Base-by-base conservation (phyloP, 23 tunicate species). In the Diplosoma virens region DNA sequence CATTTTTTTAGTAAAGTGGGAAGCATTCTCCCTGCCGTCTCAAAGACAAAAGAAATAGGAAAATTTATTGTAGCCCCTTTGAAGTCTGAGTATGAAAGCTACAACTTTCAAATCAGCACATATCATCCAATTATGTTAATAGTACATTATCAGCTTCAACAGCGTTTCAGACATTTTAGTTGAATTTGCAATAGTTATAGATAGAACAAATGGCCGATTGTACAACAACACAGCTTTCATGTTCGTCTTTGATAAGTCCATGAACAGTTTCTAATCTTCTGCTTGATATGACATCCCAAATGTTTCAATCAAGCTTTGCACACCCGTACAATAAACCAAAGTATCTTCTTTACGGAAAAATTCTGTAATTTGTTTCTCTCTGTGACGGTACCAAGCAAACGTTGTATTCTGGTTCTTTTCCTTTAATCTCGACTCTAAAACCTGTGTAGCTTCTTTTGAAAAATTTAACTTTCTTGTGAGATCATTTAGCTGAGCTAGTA, bases 381-480 rank as follows among this genome's bases (percentile, higher is more conserved):
- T 35, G 75, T 68, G 54, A 26, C 75, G 53, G 75, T 68, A 36
- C 75, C 75, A 68, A 3, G 54, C 75, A 68, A 68, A 68, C 35
- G 27, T 34, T 68, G 75, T 68, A 68, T 29, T 54, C 53, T 68
- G 75, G 37, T 68, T 68, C 75, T 68, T 68, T 68, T 34, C 75
- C 54, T 37, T 68, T 68, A 68, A 34, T 36, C 75, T 35, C 23
- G 75, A 68, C 54, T 3, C 54, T 37, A 68, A 68, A 35, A 68
- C 22, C 23, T 68, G 55, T 68, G 54, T 25, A 68, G 75, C 54
- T 68, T 68, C 53, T 68, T 11, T 68, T 68, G 75, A 68, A 37
- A 68, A 54, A 68, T 68, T 37, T 68, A 68, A 68, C 75, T 68
- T 54, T 68, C 75, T 37, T 68, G 75, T 68, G 75, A 68, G 75